Base-by-base conservation (phyloP, 2,888 invertebrate species). In the Phytoseiulus persimilis region DNA sequence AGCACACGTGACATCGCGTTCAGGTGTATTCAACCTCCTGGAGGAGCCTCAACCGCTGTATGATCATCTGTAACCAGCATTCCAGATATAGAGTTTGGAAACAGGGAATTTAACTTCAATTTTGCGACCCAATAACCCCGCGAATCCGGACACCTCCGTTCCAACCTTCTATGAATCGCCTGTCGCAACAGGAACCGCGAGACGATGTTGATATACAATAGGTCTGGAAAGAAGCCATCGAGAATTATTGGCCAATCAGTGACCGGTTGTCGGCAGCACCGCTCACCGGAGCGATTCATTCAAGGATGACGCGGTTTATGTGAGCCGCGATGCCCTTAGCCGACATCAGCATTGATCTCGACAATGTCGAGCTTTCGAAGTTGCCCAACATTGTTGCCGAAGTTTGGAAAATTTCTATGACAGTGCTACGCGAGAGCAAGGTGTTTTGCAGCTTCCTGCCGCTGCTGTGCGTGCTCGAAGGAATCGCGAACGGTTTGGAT, bases 381-480 rank as follows among this genome's bases (percentile, higher is more conserved):
- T 31, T 33, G 0, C 32, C 33, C 39, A 32, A 87, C n/a, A 45
- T 87, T 5, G n/a, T 87, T 0, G n/a, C n/a, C n/a, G 87, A 87
- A 33, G 39, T 87, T 2, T 87, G 87, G 87, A 87, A 87, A n/a
- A 87, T 87, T n/a, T 32, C 31, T 18, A 32, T 45, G 32, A 87
- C 32, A 23, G 87, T 87, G 33, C 33, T 83, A 5, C 31, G 83
- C 11, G 83, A 83, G 23, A 83, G 83, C 83, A 83, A 83, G 31
- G 0, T 83, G 32, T 31, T 83, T n/a, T 87, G 87, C 33, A 32
- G n/a, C 6, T 87, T 87, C 45, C 33, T 33, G 18, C 83, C 83
- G 5, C 33, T 83, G 2, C 31, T 83, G 33, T 83, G 87, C 23
- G 33, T 33, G 6, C 87, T 87, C 32, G 87, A 87, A 32, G 87